Base-by-base conservation (phyloP, 2,797 vertebrate species). In the Coreius guichenoti region DNA sequence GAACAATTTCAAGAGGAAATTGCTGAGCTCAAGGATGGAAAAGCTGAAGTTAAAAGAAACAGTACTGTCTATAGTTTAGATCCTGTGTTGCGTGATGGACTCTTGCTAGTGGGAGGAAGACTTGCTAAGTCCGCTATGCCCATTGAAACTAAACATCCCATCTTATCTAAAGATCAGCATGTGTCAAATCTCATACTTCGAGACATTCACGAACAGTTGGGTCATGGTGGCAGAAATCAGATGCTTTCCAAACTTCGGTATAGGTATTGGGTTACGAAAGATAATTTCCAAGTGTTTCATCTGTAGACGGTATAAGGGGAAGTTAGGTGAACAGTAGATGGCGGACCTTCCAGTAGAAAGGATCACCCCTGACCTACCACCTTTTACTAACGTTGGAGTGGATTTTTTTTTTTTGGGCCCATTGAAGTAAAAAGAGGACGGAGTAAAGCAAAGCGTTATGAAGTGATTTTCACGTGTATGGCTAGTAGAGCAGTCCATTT, bases 1-100 rank as follows among this genome's bases (percentile, higher is more conserved):
- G 63, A 85, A 39, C 19, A 39, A 77, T 39, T 85, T 49, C 36
- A 54, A 51, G 58, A 33, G 31, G 76, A 83, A 31, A 45, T 31
- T 77, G 56, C 33, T 12, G 76, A n/a, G 36, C 58, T 77, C 21
- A 43, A 49, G 65, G 33, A 11, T 17, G 16, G 13, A 8, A 19
- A 47, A 14, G 19, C 23, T 49, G 33, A 13, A 33, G 47, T 82
- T 39, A 26, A 29, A 19, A 78, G 43, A 73, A 43, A 11, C 21
- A 43, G 68, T 51, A 61, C 21, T 58, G 54, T 23, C 5, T 58
- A 58, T n/a, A 23, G 54, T 23, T 17, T 56, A 21, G 54, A 56
- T 56, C 54, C 19, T 56, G 21, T 56, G 54, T 56, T 56, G 19
- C 6, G 7, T 54, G 51, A 54, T 54, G 17, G 17, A 19, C 51